These are phyloP conservation scores for Cynopterus sphinx DNA, from an alignment of 2,797 vertebrate species.

Conservation along the genomic window DNA sequence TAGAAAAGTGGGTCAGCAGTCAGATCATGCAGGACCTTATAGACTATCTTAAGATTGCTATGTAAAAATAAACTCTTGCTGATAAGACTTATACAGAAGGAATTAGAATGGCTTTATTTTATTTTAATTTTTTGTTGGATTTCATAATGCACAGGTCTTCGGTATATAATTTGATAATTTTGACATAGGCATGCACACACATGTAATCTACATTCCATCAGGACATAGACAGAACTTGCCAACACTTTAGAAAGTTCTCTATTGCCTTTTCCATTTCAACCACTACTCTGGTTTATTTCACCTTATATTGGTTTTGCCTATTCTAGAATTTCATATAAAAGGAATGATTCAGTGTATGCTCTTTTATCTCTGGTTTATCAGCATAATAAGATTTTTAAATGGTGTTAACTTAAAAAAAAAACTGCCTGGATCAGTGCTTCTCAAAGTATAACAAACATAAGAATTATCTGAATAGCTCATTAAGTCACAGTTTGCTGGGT, in stretches of 20 bases:
- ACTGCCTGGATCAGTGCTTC: neutral
- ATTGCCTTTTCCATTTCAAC: neutral
- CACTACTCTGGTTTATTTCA: neutral
- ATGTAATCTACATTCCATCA: neutral
- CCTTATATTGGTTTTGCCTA: neutral
- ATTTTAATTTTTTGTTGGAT: slow-evolving; percentile 13
- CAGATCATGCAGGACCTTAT: neutral
- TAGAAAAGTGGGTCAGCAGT: neutral
- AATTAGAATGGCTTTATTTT: neutral
- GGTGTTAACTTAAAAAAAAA: neutral
- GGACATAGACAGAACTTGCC: neutral
- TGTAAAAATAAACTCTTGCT: neutral
- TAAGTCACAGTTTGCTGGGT: neutral
- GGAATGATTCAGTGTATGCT: neutral
- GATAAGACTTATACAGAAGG: neutral
- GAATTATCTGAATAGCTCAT: neutral
- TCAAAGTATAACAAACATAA: neutral
- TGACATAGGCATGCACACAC: neutral
- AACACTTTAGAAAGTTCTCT: neutral
- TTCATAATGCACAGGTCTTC: neutral
- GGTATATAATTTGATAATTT: neutral
- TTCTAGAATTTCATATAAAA: neutral
- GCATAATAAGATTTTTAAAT: neutral
- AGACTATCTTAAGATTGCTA: neutral
- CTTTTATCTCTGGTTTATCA: neutral